Percentiles rank a stretch among this genome's conserved stretches.
Evolutionary conservation across 2,113 vertebrate genomes (phyloP).

Genomic region (Apus apus): DNA sequence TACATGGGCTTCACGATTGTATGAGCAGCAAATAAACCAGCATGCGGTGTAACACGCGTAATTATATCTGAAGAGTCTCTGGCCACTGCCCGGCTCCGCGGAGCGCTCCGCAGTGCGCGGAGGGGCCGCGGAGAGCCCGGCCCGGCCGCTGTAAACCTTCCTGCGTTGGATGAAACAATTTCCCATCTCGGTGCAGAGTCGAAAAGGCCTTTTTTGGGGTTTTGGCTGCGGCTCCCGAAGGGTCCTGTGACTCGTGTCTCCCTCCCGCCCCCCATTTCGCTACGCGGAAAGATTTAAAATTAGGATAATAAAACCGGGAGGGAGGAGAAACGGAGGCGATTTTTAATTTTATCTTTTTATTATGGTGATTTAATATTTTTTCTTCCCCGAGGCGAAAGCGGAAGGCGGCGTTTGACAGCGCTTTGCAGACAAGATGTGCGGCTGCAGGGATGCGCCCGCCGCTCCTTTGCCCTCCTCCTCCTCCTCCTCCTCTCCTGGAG

Average conservation of each 20-base stretch:
- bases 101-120: not conserved
- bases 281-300: not conserved
- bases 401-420: not conserved
- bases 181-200: not conserved
- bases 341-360: not conserved
- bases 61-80: constrained; percentile 15
- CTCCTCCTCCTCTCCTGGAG: not conserved
- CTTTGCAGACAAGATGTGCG: not conserved
- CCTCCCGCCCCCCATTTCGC: not conserved
- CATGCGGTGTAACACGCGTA: constrained; percentile 34
- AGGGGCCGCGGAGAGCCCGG: not conserved
- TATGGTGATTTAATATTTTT: not conserved
- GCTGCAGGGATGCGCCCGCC: not conserved
- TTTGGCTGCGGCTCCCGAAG: not conserved
- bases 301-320: not conserved
- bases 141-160: not conserved
- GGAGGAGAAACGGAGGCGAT: not conserved
- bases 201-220: not conserved
- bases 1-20: constrained; percentile 72
- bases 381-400: not conserved
- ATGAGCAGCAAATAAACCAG: constrained; percentile 71
- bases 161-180: not conserved
- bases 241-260: not conserved
- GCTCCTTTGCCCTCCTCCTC: not conserved
- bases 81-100: not conserved